A percentile compares a stretch with the other conserved stretches of the same genome.
Conservation (phyloP, 2,797 vertebrate species). For the Florisuga fusca region DNA sequence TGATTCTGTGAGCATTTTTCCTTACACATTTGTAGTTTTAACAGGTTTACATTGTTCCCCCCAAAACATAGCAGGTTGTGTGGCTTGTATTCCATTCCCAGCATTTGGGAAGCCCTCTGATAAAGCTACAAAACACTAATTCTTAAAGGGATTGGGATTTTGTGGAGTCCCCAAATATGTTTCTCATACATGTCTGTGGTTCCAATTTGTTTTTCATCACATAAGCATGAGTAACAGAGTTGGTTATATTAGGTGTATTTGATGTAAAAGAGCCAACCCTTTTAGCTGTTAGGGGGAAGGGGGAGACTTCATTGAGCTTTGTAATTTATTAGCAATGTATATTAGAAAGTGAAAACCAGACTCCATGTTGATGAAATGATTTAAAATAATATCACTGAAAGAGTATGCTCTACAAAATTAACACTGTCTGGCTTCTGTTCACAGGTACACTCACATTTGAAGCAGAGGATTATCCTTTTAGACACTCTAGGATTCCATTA, state of each 20-base stretch:
- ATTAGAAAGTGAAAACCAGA: conserved; percentile 21
- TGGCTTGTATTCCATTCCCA: not conserved
- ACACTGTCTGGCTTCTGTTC: not conserved
- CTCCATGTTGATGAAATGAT: not conserved
- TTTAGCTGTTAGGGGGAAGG: not conserved
- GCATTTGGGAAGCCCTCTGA: not conserved
- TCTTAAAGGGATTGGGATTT: not conserved
- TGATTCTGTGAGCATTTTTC: not conserved
- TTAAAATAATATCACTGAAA: conserved; percentile 9
- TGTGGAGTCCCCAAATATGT: not conserved
- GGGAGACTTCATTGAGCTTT: not conserved
- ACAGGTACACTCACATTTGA: not conserved
- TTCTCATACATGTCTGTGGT: conserved; percentile 9
- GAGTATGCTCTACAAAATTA: not conserved
- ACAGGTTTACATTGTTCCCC: not conserved
- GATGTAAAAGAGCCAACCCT: not conserved
- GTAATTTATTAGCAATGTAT: not conserved
- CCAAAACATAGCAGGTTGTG: not conserved
- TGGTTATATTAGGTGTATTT: not conserved
- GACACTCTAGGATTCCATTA: not conserved
- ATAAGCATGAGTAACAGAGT: not conserved
- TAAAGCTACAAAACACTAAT: not conserved
- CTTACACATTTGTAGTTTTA: not conserved
- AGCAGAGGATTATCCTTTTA: not conserved
- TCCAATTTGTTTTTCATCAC: conserved; percentile 23